Evolutionary conservation across 1,140 invertebrate genomes (phyloP).

Genomic region (fruit fly (Drosophila melanogaster)): Release_6_plus_ISO1_MT NT_033779.5:18437501-18438000

Average conservation of each 20-base stretch:
- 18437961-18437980: slow-evolving; percentile 7
- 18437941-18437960: slow-evolving; percentile 6
- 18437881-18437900: slow-evolving; percentile 82
- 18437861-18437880: slow-evolving; percentile 80
- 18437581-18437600: slow-evolving; percentile 18
- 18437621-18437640: slow-evolving; percentile 70
- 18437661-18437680: slow-evolving; percentile 67
- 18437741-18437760: background rate
- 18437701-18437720: slow-evolving; percentile 38
- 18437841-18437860: slow-evolving; percentile 79
- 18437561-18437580: background rate
- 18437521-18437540: background rate
- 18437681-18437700: slow-evolving; percentile 46
- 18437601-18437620: slow-evolving; percentile 73
- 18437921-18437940: slow-evolving; percentile 22
- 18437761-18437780: background rate
- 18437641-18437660: slow-evolving; percentile 63
- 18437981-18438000: slow-evolving; percentile 50
- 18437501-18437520: slow-evolving; percentile 74
- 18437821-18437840: slow-evolving; percentile 74
- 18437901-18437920: slow-evolving; percentile 68
- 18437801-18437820: slow-evolving; percentile 56
- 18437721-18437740: slow-evolving; percentile 55
- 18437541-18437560: background rate
- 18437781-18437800: slow-evolving; percentile 21